Base-by-base conservation (phyloP, 1,140 invertebrate species). In the Neodiprion pinetum region DNA sequence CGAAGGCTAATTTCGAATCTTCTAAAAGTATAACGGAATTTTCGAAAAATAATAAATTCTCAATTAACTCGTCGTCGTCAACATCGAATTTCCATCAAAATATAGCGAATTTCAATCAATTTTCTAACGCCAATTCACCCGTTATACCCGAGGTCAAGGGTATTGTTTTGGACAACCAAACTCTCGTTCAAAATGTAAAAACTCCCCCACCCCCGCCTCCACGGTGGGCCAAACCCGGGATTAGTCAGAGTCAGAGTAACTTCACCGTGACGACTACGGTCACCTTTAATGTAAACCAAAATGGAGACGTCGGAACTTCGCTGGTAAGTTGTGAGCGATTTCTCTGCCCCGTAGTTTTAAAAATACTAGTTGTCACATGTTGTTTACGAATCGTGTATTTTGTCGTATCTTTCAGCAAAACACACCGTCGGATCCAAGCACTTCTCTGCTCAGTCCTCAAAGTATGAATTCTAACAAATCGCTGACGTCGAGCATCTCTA, bases 191-290 rank as follows among this genome's bases (percentile, higher is more conserved):
- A 72, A 87, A 81, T 70, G 81, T 84, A 0, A 91, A 91, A 77
- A 90, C 93, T 8, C 93, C 94, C 3, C 93, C 93, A 9, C 91
- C 91, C 47, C 92, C 90, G 1, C 91, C 91, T 0, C 90, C 91
- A 0, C 85, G 90, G 68, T 90, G 90, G 90, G 88, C 87, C 72
- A 93, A 90, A 82, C 89, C 90, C 2, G 88, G 90, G 28, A 85
- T 82, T 40, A 83, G 76, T 70, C 83, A 87, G 79, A 80, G 69
- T 71, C 82, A 87, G 72, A 92, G 88, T 75, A 94, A 95, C 82
- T 95, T 95, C 82, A 95, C 92, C 3, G 93, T 95, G 4, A 95
- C 95, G 9, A 95, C 94, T 4, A 95, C 94, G 1, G 93, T 96
- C 8, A 95, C 94, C 7, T 95, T 96, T 80, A 94, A 93, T 78